These are phyloP conservation scores for Eleginops maclovinus DNA, from an alignment of 2,113 vertebrate genomes.

Conservation along the genomic window DNA sequence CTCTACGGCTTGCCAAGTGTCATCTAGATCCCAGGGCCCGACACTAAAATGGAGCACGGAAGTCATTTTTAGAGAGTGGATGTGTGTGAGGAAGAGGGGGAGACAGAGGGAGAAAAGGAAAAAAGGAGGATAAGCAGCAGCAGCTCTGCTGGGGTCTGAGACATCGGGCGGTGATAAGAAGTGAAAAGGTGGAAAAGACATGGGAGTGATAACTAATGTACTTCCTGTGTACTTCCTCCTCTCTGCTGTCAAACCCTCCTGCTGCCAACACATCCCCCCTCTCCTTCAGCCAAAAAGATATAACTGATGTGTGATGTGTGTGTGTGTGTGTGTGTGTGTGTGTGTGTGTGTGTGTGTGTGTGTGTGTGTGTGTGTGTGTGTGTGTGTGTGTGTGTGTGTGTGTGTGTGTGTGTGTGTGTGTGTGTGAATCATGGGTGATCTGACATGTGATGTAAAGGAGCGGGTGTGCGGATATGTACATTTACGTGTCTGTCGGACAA, in stretches of 20 bases:
- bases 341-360: constrained; percentile 38
- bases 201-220: constrained; percentile 94
- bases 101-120: constrained; percentile 32
- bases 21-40: constrained; percentile 91
- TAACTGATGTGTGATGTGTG: constrained; percentile 60
- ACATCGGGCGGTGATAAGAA: constrained; percentile 79
- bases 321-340: constrained; percentile 10
- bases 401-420: constrained; percentile 23
- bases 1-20: constrained; percentile 88
- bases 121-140: constrained; percentile 39
- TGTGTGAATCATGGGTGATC: constrained; percentile 44
- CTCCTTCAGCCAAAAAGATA: constrained; percentile 71
- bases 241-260: constrained; percentile 87
- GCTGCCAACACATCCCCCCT: constrained; percentile 46
- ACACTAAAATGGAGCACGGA: constrained; percentile 88
- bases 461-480: constrained; percentile 53
- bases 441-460: constrained; percentile 52
- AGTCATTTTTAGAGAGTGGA: constrained; percentile 85
- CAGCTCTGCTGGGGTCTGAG: constrained; percentile 55
- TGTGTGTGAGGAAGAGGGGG: constrained; percentile 36
- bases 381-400: constrained; percentile 23
- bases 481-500: constrained; percentile 50
- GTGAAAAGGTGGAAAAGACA: constrained; percentile 85
- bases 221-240: constrained; percentile 91
- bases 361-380: constrained; percentile 12